Conservation (phyloP, 1,140 invertebrate genomes). For the Periplaneta americana region DNA sequence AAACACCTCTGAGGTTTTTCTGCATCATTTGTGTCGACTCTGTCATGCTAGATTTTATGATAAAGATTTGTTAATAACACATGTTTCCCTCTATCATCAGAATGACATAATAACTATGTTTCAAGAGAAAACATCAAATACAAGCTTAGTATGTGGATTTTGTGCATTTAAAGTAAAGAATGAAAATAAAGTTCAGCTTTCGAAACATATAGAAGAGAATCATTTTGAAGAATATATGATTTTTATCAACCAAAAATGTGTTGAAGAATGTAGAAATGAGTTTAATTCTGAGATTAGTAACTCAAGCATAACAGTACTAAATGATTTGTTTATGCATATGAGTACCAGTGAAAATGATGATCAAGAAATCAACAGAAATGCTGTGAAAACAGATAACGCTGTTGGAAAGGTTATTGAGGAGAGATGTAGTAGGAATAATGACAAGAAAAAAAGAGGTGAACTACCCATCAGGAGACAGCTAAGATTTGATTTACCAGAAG, state of each 20-base stretch:
- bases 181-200: slow-evolving; percentile 25
- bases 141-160: slow-evolving; percentile 25
- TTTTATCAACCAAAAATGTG: slow-evolving; percentile 21
- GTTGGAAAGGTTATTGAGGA: background rate
- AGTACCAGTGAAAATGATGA: no score
- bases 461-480: slow-evolving; percentile 20
- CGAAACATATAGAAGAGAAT: slow-evolving; percentile 29
- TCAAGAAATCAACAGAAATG: no score
- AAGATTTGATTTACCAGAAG: slow-evolving; percentile 26
- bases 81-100: background rate
- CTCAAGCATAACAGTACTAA: background rate
- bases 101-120: slow-evolving; percentile 21
- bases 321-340: background rate
- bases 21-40: background rate
- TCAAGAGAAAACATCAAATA: slow-evolving; percentile 15
- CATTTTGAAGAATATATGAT: slow-evolving; percentile 25
- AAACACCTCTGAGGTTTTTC: background rate
- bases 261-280: background rate
- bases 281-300: background rate
- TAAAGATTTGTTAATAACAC: background rate
- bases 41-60: background rate
- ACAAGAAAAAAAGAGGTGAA: slow-evolving; percentile 12
- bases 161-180: slow-evolving; percentile 25
- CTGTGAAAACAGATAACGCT: no score
- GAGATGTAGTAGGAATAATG: slow-evolving; percentile 3